Evolutionary conservation across 1,140 invertebrate genomes (phyloP).

Genomic region (Littorina saxatilis): DNA sequence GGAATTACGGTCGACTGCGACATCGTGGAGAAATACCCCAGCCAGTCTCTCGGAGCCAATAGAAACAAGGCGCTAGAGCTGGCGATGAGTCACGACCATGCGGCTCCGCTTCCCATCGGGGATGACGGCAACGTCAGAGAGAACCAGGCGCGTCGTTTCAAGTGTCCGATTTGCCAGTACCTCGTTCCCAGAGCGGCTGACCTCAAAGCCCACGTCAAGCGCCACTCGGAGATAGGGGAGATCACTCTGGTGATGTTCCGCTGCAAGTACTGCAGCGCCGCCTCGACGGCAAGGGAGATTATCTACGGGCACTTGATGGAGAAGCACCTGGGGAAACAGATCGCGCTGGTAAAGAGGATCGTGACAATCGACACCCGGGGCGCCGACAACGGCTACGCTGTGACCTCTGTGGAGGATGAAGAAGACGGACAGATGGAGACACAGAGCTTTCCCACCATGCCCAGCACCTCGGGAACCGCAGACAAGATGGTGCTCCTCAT

Average conservation of each 20-base stretch:
- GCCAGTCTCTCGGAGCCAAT: constrained; percentile 17
- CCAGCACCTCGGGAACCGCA: background rate
- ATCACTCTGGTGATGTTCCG: constrained; percentile 51
- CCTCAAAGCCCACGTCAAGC: constrained; percentile 50
- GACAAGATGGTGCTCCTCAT: constrained; percentile 42
- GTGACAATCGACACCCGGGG: constrained; percentile 49
- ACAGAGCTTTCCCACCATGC: too few relatives aligned
- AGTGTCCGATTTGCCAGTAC: constrained; percentile 54
- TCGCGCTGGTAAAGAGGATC: constrained; percentile 52
- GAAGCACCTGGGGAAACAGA: constrained; percentile 50
- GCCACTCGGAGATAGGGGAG: constrained; percentile 52
- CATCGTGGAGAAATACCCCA: constrained; percentile 32
- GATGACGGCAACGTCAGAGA: constrained; percentile 41
- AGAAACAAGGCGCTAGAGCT: constrained; percentile 31
- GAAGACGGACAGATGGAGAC: constrained; percentile 14
- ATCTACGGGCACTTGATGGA: constrained; percentile 48
- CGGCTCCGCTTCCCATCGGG: constrained; percentile 28
- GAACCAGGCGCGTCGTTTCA: constrained; percentile 52
- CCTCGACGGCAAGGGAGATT: constrained; percentile 53
- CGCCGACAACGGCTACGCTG: constrained; percentile 52
- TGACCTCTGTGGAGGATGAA: constrained; percentile 48
- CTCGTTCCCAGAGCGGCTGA: constrained; percentile 53
- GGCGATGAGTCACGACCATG: constrained; percentile 32
- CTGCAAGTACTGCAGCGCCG: constrained; percentile 52
- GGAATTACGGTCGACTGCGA: constrained; percentile 32